Evolutionary conservation across 2,113 vertebrate species (phyloP), one percentile per base, ranked within the genome.

Genomic region (Onychorhynchus coronatus): DNA sequence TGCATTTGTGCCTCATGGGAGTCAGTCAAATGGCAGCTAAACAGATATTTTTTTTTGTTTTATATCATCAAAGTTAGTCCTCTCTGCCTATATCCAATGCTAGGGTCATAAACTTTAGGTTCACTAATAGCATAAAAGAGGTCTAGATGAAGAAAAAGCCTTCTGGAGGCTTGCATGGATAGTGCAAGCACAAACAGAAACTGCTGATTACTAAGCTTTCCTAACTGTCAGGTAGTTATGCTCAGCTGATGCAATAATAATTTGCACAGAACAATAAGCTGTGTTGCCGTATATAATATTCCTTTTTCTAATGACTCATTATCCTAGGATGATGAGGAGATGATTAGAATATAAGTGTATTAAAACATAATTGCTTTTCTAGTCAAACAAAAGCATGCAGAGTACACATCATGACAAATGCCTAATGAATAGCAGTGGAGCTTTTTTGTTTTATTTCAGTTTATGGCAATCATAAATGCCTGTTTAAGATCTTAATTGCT

Each of bases 291-390:
- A 95, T 91, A 93, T 94, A 86, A 95, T 97, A 94, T 96, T 95
- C 82, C 92, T 95, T 87, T 86, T 97, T 71, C 91, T 91, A 92
- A 93, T 88, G 97, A 91, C 92, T 96, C 95, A 90, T 96, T 96
- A 96, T 93, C 83, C 74, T 52, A 52, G 88, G 71, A 88, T 39
- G 88, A 96, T 89, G 90, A 93, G 83, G 75, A 95, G 92, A 96
- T 91, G 94, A 96, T 92, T 53, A 71, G 92, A 94, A 79, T 85
- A 63, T 95, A 82, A 96, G 66, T 91, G 85, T 94, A 93, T 97
- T 97, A 94, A 96, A 97, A 82, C 85, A 78, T 94, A 94, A 97
- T 96, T 95, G 96, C 78, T 96, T 97, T 94, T 95, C 96, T 97
- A 25, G 77, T 97, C 90, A 95, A 89, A 96, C 71, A 89, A 94